Conservation (phyloP, 2,797 vertebrate species). For the Rhinogobio ventralis region DNA sequence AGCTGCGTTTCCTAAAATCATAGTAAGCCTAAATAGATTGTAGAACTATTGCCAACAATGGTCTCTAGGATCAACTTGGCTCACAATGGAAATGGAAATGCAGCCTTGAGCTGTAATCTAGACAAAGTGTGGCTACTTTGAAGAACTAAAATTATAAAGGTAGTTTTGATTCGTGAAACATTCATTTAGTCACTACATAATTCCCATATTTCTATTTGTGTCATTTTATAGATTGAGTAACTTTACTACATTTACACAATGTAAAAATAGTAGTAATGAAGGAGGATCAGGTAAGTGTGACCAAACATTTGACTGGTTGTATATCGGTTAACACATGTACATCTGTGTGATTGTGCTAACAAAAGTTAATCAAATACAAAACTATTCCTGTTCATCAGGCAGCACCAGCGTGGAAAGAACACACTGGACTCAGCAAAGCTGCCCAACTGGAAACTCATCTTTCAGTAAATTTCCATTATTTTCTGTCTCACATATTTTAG, state of each 20-base stretch:
- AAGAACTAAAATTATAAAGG: neutral
- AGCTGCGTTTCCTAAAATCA: neutral
- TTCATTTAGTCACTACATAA: neutral
- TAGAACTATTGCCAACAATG: neutral
- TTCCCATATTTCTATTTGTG: neutral
- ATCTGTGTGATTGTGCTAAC: neutral
- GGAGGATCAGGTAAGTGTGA: neutral
- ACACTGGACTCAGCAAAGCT: slow-evolving; percentile 9
- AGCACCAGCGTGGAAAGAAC: neutral
- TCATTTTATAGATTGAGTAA: neutral
- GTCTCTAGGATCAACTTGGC: neutral
- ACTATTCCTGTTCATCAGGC: slow-evolving; percentile 25
- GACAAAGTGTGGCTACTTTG: neutral
- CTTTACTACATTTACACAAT: neutral
- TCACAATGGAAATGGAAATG: neutral
- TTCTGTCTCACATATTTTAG: neutral
- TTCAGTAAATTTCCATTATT: neutral
- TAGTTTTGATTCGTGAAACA: neutral
- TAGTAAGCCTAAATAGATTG: neutral
- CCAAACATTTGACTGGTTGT: neutral
- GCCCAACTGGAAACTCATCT: slow-evolving; percentile 1
- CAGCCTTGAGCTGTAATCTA: neutral
- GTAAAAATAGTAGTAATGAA: neutral
- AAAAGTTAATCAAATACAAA: neutral
- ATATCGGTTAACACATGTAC: neutral